Evolutionary conservation across 1,140 invertebrate species (phyloP).

Genomic region (Himalopsyche phryganea): DNA sequence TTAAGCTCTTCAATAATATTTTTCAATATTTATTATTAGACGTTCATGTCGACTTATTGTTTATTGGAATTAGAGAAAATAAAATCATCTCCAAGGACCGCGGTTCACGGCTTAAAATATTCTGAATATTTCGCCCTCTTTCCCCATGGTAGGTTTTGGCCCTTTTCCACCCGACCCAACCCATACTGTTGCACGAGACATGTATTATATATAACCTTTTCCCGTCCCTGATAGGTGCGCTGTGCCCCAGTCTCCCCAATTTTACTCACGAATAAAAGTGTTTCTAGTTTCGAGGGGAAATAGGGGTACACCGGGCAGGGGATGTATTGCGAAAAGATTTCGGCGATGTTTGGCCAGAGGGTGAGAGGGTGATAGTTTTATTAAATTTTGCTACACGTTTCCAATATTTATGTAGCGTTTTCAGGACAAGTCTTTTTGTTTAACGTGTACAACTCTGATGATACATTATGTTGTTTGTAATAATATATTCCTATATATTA

Average conservation of each 20-base stretch:
- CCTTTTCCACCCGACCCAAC: slow-evolving; percentile 9
- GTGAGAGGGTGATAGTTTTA: slow-evolving; percentile 22
- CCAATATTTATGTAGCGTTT: slow-evolving; percentile 30
- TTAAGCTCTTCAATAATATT: too few relatives aligned
- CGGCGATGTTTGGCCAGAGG: slow-evolving; percentile 28
- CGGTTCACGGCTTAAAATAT: too few relatives aligned
- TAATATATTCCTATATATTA: too few relatives aligned
- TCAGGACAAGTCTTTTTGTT: background rate
- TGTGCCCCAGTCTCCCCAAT: slow-evolving; percentile 13
- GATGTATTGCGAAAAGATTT: slow-evolving; percentile 29
- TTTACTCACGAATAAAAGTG: slow-evolving; percentile 35
- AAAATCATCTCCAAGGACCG: too few relatives aligned
- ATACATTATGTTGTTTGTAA: too few relatives aligned
- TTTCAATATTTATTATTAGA: too few relatives aligned
- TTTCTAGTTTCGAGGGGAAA: slow-evolving; percentile 28
- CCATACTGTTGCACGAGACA: slow-evolving; percentile 21
- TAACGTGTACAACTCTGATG: too few relatives aligned
- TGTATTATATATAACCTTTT: slow-evolving; percentile 28
- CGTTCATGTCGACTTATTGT: too few relatives aligned
- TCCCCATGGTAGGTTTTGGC: background rate
- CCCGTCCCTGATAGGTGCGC: slow-evolving; percentile 26
- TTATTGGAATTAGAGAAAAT: too few relatives aligned
- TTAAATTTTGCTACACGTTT: slow-evolving; percentile 31
- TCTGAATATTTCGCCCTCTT: too few relatives aligned
- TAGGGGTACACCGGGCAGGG: background rate